phyloP scores from a whole-genome alignment of 2,113 vertebrate genomes.

The Struthio camelus region DNA sequence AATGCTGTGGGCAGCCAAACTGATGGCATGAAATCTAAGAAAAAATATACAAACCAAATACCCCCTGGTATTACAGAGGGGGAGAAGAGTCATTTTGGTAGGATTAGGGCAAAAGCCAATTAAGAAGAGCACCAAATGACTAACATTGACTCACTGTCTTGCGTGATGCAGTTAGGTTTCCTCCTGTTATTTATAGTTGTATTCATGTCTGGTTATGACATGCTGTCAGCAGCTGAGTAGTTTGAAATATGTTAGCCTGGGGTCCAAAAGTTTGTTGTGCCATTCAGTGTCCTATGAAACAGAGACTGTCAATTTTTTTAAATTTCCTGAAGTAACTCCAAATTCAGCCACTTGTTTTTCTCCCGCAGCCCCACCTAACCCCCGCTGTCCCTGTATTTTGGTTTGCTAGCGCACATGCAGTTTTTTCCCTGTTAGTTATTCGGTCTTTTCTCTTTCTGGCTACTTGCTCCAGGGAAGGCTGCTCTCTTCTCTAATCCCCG shows the following conservation, averaged over 20 bases:
- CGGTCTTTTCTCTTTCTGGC: neutral
- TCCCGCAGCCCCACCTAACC: neutral
- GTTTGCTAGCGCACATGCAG: neutral
- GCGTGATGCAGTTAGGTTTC: neutral
- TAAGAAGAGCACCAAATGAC: neutral
- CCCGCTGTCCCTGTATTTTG: neutral
- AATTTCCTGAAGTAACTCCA: neutral
- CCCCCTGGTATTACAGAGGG: neutral
- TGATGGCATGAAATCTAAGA: constrained; percentile 36
- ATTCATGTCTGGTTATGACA: constrained; percentile 37
- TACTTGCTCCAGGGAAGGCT: neutral
- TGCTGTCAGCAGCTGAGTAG: neutral
- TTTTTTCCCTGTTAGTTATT: neutral
- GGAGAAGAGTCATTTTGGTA: neutral
- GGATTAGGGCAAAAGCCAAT: constrained; percentile 8
- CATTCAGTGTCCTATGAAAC: neutral
- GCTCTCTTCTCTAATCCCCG: neutral
- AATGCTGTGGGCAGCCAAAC: neutral
- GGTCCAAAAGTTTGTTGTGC: neutral
- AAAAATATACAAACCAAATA: neutral
- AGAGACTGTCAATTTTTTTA: neutral
- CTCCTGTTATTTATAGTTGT: constrained; percentile 32
- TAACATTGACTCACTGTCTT: constrained; percentile 24
- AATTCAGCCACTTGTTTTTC: neutral
- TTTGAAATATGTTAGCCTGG: constrained; percentile 38